Percentiles rank a stretch among this genome's conserved stretches.
Conservation (phyloP, 2,888 invertebrate genomes). For the Cantharis lateralis region DNA sequence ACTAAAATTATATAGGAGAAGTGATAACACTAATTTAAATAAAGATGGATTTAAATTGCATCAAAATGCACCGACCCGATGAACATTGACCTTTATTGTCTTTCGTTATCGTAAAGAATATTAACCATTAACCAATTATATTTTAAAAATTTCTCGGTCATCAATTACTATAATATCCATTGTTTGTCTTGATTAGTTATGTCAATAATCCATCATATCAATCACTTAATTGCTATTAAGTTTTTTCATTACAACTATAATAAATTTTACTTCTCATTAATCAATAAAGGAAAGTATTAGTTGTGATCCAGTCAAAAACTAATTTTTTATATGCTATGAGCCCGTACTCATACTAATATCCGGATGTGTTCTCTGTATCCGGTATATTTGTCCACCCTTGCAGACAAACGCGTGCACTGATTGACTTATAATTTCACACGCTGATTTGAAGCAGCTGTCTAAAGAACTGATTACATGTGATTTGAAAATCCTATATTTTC, state of each 20-base stretch:
- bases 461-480: too few species aligned
- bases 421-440: too few species aligned
- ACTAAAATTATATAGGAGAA: not conserved
- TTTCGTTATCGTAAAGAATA: not conserved
- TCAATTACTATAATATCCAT: not conserved
- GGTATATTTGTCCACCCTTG: too few species aligned
- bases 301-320: too few species aligned
- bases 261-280: not conserved
- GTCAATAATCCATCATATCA: not conserved
- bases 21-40: not conserved
- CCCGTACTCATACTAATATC: too few species aligned
- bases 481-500: too few species aligned
- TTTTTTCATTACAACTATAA: not conserved
- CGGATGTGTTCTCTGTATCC: too few species aligned
- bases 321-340: too few species aligned
- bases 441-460: too few species aligned
- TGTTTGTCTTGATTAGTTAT: not conserved
- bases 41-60: not conserved
- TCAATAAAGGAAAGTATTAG: too few species aligned
- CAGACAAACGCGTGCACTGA: too few species aligned
- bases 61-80: not conserved
- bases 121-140: not conserved
- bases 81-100: not conserved
- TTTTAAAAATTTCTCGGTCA: not conserved
- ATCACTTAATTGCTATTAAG: not conserved